These are phyloP conservation scores for Luperina nickerlii DNA, from an alignment of 2,888 invertebrate species.

Conservation along the genomic window DNA sequence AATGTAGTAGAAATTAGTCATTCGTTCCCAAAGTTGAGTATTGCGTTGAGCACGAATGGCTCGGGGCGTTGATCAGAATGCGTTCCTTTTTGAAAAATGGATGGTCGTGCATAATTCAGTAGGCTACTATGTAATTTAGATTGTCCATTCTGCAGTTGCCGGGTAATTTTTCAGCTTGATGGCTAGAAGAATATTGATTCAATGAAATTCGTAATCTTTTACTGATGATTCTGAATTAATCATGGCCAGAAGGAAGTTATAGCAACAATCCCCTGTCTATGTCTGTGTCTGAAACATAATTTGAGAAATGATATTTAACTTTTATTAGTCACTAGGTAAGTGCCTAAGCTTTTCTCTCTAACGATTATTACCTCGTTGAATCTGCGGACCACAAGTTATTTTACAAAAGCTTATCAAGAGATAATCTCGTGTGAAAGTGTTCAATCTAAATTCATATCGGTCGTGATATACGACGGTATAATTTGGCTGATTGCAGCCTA, in stretches of 20 bases:
- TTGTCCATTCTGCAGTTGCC: slow-evolving; percentile 40
- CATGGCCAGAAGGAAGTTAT: neutral
- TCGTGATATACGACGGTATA: slow-evolving; percentile 68
- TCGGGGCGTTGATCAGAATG: slow-evolving; percentile 58
- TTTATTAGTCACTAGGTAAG: neutral
- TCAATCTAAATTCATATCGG: slow-evolving; percentile 57
- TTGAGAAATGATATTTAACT: neutral
- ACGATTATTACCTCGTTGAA: no score
- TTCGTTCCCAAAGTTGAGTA: slow-evolving; percentile 57
- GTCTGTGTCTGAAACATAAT: neutral
- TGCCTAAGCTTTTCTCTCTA: neutral
- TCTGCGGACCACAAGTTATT: neutral
- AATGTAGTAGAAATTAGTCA: slow-evolving; percentile 64
- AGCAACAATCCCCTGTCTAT: no score
- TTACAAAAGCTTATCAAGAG: slow-evolving; percentile 32
- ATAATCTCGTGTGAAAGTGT: slow-evolving; percentile 63
- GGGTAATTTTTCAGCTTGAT: slow-evolving; percentile 40
- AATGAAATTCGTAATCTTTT: slow-evolving; percentile 10
- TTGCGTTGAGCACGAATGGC: slow-evolving; percentile 62
- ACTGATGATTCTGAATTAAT: slow-evolving; percentile 7
- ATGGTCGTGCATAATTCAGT: slow-evolving; percentile 62
- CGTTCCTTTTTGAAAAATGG: slow-evolving; percentile 59
- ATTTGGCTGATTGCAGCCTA: slow-evolving; percentile 69
- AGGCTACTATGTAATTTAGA: slow-evolving; percentile 61
- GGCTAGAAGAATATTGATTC: slow-evolving; percentile 6